Percentiles rank a stretch among this genome's conserved stretches.
Evolutionary conservation across 2,797 vertebrate species (phyloP).

Genomic region (Smutsia temminckii): DNA sequence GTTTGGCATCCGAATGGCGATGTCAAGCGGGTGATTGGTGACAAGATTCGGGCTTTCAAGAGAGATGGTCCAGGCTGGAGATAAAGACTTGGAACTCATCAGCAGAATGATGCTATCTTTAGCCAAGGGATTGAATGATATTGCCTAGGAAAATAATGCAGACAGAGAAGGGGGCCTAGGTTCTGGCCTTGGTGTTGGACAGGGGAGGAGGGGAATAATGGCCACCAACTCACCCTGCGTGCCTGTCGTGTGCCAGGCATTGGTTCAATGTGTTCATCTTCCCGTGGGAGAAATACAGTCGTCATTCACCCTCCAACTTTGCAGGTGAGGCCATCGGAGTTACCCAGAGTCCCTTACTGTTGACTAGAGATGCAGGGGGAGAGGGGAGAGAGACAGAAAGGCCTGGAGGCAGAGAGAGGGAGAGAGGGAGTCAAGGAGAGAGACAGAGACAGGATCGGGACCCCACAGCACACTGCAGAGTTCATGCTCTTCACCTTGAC

Average conservation of each 20-base stretch:
- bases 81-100: not conserved
- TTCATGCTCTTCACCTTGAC: accelerated
- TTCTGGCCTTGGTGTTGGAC: not conserved
- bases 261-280: not conserved
- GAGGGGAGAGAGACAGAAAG: too few species aligned
- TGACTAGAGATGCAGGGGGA: too few species aligned
- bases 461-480: not conserved
- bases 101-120: not conserved
- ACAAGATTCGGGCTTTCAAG: slow-evolving; percentile 20
- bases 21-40: not conserved
- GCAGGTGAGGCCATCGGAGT: not conserved
- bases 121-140: not conserved
- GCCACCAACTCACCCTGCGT: not conserved
- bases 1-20: not conserved
- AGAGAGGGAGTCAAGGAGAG: not conserved
- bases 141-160: not conserved
- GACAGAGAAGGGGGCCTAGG: not conserved
- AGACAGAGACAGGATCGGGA: not conserved
- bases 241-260: not conserved
- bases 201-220: not conserved
- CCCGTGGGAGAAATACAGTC: not conserved
- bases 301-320: not conserved
- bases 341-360: too few species aligned
- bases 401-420: too few species aligned
- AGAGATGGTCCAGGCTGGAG: not conserved